Evolutionary conservation across 2,888 invertebrate species (phyloP).

Genomic region (Abrostola tripartita): DNA sequence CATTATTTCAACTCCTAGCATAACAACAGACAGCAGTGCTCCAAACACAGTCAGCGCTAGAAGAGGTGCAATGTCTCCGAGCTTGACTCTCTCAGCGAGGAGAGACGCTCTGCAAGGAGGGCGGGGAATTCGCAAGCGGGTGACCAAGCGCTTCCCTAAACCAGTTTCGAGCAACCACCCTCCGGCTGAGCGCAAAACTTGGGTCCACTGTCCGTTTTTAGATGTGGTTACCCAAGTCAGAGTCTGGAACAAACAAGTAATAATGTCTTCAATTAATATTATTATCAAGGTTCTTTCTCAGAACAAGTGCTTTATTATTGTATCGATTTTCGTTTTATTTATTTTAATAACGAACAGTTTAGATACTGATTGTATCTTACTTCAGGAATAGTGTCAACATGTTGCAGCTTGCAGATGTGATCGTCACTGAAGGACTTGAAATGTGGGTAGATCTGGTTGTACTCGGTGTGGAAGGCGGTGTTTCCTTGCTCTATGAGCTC

Average conservation of each 20-base stretch:
- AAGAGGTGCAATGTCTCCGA: conserved; percentile 73
- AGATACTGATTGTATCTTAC: conserved; percentile 51
- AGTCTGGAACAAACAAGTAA: conserved; percentile 53
- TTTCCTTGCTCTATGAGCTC: conserved; percentile 68
- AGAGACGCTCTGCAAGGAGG: conserved; percentile 76
- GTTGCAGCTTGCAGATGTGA: conserved; percentile 76
- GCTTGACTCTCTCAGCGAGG: conserved; percentile 77
- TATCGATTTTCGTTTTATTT: no score
- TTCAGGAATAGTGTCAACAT: conserved; percentile 78
- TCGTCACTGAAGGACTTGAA: conserved; percentile 74
- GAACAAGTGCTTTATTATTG: no score
- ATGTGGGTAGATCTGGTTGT: conserved; percentile 75
- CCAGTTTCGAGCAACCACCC: conserved; percentile 76
- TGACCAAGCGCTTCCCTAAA: conserved; percentile 65
- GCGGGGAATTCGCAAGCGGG: conserved; percentile 61
- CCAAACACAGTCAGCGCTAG: conserved; percentile 64
- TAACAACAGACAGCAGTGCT: conserved; percentile 62
- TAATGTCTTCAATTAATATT: no score
- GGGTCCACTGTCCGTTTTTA: conserved; percentile 70
- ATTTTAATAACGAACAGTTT: no score
- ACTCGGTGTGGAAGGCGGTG: conserved; percentile 79
- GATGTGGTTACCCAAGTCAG: conserved; percentile 71
- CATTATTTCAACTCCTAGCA: conserved; percentile 70
- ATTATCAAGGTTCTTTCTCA: no score
- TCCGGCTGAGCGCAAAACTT: conserved; percentile 65